Base-by-base conservation (phyloP, 2,888 invertebrate genomes). In the Acronicta aceris region DNA sequence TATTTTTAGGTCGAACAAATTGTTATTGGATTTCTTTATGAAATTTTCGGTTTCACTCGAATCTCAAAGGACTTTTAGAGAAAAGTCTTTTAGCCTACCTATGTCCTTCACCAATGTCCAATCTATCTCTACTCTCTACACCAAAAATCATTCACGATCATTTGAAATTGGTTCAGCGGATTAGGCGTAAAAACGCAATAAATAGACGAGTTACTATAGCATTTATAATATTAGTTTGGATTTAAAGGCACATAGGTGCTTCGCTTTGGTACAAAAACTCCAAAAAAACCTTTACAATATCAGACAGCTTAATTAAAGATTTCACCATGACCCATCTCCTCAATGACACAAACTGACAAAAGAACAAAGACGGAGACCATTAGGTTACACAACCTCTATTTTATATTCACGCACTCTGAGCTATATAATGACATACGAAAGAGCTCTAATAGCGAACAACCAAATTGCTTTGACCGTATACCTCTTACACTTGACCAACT, bases 331-430 rank as follows among this genome's bases (percentile, higher is more conserved):
- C 89, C 91, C 91, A 88, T 90, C 91, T 86, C 78, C 73, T 88
- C 90, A 91, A 91, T 90, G 91, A 90, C 92, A 92, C 85, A 85
- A 84, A 84, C 88, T 85, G 88, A 90, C 84, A 84, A 76, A 93
- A 92, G 92, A 93, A 93, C 92, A 91, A 93, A 92, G 87, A 81
- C 51, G 40, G 55, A 78, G 62, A 72, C 88, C 85, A 90, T 92
- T 92, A 90, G 75, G 78, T 92, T 93, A 83, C 90, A 81, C 89
- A 92, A 92, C 67, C 69, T 69, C 70, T 56, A 76, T 71, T 76
- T 65, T 76, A 74, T 78, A 78, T 78, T 78, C 79, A 78, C 77
- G 79, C 79, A 74, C 61, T 76, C 16, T 74, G 77, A 55, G 63
- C 76, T 72, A 79, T 70, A 74, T 78, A 78, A 78, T 78, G 79